phyloP scores from a whole-genome alignment of 2,888 invertebrate species.

The Eumacrocentrus americanus region DNA sequence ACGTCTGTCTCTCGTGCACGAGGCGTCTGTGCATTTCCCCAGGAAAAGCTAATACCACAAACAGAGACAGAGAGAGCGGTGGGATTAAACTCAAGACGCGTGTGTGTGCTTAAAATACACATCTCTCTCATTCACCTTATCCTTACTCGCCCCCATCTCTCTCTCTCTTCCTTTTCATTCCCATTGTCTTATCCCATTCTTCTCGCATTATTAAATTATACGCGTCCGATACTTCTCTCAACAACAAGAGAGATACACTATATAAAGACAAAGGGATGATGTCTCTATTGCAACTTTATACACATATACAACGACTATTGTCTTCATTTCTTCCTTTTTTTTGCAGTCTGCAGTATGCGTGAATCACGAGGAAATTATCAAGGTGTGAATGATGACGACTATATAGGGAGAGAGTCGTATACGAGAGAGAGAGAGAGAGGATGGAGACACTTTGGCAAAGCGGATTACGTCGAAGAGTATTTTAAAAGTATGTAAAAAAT shows the following conservation, averaged over 20 bases:
- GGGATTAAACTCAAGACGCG: slow-evolving; percentile 45
- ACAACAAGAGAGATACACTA: too few species aligned
- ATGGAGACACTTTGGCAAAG: too few species aligned
- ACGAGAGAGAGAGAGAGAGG: too few species aligned
- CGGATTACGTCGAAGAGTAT: neutral
- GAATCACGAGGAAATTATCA: neutral
- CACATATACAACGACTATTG: too few species aligned
- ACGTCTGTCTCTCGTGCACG: neutral
- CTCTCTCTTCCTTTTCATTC: neutral
- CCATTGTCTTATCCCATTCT: slow-evolving; percentile 26
- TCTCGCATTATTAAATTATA: slow-evolving; percentile 29
- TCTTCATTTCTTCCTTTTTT: too few species aligned
- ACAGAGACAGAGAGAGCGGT: slow-evolving; percentile 43
- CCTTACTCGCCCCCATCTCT: neutral
- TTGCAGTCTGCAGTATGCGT: neutral
- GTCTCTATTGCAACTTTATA: neutral
- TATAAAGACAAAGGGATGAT: neutral
- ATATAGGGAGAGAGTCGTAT: too few species aligned
- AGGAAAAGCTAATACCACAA: slow-evolving; percentile 49
- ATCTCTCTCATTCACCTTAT: slow-evolving; percentile 20
- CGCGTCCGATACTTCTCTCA: slow-evolving; percentile 17
- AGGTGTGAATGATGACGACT: neutral
- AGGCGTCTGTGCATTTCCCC: slow-evolving; percentile 4
- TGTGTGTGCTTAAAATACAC: neutral
- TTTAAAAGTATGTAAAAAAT: slow-evolving; percentile 11